A percentile compares a stretch with the other conserved stretches of the same genome.
phyloP scores from a whole-genome alignment of 1,140 invertebrate species.

The Diuraphis noxia region DNA sequence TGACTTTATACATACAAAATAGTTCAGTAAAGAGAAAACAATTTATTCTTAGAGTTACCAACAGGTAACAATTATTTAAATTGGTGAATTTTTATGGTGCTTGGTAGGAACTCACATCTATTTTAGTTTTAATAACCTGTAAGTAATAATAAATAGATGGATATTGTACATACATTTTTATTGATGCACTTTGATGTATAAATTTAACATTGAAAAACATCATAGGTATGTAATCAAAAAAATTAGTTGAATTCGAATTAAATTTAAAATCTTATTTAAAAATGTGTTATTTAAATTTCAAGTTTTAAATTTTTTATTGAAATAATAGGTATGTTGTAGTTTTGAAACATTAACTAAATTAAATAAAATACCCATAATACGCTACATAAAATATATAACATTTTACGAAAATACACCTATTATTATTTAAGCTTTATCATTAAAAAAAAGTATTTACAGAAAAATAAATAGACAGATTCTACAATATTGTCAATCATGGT shows the following conservation, averaged over 20 bases:
- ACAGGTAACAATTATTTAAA: no score
- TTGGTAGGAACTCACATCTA: neutral
- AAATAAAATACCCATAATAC: neutral
- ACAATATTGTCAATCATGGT: neutral
- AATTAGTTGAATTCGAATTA: no score
- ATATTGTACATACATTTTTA: neutral
- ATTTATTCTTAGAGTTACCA: no score
- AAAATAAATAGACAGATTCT: neutral
- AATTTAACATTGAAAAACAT: neutral
- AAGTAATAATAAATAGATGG: neutral
- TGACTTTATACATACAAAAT: neutral
- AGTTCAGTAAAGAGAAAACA: neutral
- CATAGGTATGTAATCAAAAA: neutral
- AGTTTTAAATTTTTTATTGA: neutral
- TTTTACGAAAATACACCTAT: neutral
- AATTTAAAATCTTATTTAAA: neutral
- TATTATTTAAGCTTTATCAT: neutral
- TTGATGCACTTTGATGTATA: neutral
- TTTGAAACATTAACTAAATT: neutral
- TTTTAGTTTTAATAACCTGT: neutral
- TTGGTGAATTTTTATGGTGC: no score
- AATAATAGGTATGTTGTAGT: neutral
- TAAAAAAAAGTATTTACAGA: neutral
- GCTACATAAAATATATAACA: neutral
- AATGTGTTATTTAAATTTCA: no score